Percentiles rank a stretch among this genome's conserved stretches.
phyloP scores from a whole-genome alignment of 2,113 vertebrate species.

The Lepidothrix coronata region DNA sequence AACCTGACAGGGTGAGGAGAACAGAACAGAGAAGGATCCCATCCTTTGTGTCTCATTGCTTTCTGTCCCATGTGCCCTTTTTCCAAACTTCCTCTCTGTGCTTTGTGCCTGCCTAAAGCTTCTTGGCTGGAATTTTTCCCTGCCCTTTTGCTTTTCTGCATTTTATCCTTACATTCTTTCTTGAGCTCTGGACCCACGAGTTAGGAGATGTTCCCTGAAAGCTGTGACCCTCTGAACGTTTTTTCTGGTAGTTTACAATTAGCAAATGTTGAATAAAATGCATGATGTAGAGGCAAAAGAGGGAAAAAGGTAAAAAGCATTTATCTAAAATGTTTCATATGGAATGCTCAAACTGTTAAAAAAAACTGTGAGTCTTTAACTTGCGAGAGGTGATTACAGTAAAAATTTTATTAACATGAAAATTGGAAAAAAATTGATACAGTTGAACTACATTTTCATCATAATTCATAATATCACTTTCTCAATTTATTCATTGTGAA shows the following conservation, averaged over 20 bases:
- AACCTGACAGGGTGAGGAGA: background rate
- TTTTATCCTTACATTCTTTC: background rate
- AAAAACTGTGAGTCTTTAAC: background rate
- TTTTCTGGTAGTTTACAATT: background rate
- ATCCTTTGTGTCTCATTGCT: background rate
- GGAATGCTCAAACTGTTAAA: background rate
- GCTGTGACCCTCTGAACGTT: background rate
- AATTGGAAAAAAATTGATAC: background rate
- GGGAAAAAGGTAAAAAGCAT: background rate
- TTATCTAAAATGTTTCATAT: background rate
- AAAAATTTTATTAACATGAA: background rate
- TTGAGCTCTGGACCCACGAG: background rate
- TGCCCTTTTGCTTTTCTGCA: background rate
- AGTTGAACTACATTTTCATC: background rate
- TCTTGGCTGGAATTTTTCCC: background rate
- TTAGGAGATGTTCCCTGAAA: background rate
- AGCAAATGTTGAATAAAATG: background rate
- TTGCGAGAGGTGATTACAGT: background rate
- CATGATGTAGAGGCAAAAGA: background rate
- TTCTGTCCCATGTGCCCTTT: background rate
- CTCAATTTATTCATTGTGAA: background rate
- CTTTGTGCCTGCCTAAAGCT: constrained; percentile 5
- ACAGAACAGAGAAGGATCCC: background rate
- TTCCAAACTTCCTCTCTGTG: background rate
- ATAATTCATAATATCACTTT: background rate